Conservation (phyloP, 1,140 invertebrate genomes). For the Ephestia elutella region DNA sequence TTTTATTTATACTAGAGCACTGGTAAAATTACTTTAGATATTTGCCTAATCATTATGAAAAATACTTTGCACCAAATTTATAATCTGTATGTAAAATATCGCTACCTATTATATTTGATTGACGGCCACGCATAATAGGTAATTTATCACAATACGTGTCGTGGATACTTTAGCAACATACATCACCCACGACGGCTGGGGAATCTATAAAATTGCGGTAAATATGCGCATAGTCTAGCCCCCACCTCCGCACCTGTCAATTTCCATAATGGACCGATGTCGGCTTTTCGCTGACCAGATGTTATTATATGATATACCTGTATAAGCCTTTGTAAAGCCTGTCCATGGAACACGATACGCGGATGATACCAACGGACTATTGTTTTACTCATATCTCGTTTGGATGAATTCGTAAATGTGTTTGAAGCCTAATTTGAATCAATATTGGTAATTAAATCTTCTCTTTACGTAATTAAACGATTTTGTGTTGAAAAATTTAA, state of each 20-base stretch:
- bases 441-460: not conserved
- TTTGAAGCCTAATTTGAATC: constrained; percentile 3
- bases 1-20: too few species aligned
- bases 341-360: not conserved
- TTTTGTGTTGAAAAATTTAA: too few species aligned
- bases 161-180: not conserved
- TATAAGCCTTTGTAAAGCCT: not conserved
- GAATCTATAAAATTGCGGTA: constrained; percentile 19
- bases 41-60: too few species aligned
- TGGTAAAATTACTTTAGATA: too few species aligned
- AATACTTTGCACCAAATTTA: too few species aligned
- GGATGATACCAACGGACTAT: constrained; percentile 2
- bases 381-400: constrained; percentile 3
- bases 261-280: constrained; percentile 55
- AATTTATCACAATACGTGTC: not conserved
- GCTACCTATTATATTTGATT: too few species aligned
- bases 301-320: constrained; percentile 35
- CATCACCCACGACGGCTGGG: not conserved
- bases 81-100: too few species aligned
- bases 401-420: not conserved
- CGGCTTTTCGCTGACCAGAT: constrained; percentile 44
- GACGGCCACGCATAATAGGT: not conserved
- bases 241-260: constrained; percentile 39
- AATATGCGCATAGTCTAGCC: constrained; percentile 21
- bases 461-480: not conserved